Evolutionary conservation across 2,888 invertebrate species (phyloP).

Genomic region (Dusona sp.): DNA sequence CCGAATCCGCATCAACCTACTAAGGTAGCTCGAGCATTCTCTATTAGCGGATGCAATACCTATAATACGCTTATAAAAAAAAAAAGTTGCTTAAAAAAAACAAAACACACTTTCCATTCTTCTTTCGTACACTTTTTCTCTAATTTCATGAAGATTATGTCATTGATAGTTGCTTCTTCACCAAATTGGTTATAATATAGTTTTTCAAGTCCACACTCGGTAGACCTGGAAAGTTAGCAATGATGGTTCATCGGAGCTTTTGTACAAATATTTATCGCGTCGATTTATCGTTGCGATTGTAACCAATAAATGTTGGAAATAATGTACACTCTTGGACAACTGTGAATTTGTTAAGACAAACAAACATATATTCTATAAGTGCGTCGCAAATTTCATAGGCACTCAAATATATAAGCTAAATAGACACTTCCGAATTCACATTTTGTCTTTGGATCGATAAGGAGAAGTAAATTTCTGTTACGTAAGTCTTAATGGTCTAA

Average conservation of each 20-base stretch:
- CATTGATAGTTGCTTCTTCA: not conserved
- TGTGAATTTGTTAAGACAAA: not conserved
- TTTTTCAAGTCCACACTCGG: not conserved
- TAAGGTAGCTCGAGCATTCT: not conserved
- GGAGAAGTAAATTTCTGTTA: slow-evolving; percentile 6
- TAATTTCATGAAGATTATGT: not conserved
- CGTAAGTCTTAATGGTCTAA: slow-evolving; percentile 25
- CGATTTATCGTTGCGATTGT: not conserved
- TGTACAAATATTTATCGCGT: not conserved
- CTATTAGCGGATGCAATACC: not conserved
- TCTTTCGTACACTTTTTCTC: not conserved
- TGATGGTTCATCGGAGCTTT: not conserved
- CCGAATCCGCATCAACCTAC: slow-evolving; percentile 1
- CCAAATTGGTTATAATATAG: not conserved
- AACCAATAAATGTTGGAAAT: not conserved
- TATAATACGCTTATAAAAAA: not conserved
- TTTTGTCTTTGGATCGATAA: slow-evolving; percentile 3
- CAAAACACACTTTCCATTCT: not conserved
- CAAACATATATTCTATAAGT: not conserved
- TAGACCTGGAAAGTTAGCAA: not conserved
- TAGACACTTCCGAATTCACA: not conserved
- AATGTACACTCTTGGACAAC: not conserved
- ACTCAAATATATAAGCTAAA: not conserved
- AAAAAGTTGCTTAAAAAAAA: no score
- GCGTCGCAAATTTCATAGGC: not conserved